phyloP scores from a whole-genome alignment of 1,140 invertebrate species.

The Odontomachus brunneus region DNA sequence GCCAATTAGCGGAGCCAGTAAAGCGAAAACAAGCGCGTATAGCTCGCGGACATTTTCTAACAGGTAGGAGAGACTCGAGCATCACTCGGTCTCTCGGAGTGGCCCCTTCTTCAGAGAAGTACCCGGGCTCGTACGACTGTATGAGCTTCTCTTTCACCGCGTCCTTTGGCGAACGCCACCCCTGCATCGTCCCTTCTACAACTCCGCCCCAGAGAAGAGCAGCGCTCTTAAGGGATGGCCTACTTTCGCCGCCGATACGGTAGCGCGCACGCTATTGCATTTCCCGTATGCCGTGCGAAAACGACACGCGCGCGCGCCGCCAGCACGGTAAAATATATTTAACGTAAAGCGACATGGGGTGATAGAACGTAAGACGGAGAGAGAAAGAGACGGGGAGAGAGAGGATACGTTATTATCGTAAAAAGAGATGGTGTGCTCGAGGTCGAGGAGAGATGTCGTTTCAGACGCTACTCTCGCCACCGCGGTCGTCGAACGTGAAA shows the following conservation, averaged over 20 bases:
- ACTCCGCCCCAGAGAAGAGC: conserved; percentile 6
- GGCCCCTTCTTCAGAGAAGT: conserved; percentile 49
- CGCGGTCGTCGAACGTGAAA: conserved; percentile 3
- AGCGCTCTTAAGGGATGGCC: conserved; percentile 61
- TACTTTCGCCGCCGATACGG: conserved; percentile 64
- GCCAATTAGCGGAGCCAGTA: conserved; percentile 42
- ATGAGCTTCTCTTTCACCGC: conserved; percentile 55
- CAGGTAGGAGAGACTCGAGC: conserved; percentile 48
- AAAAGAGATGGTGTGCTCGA: background rate
- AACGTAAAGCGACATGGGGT: conserved; percentile 61
- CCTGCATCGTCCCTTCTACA: conserved; percentile 8
- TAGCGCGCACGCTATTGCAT: conserved; percentile 64
- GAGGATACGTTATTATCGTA: background rate
- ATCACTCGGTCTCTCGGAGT: conserved; percentile 47
- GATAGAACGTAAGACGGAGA: conserved; percentile 41
- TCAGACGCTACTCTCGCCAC: background rate
- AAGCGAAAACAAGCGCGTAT: conserved; percentile 46
- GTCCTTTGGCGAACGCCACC: conserved; percentile 15
- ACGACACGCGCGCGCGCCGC: conserved; percentile 42
- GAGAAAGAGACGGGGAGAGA: background rate
- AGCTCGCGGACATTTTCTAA: conserved; percentile 47
- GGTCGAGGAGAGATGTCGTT: conserved; percentile 19
- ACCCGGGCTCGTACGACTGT: conserved; percentile 45
- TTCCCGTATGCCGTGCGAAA: conserved; percentile 24
- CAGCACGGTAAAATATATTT: conserved; percentile 57